Conservation (phyloP, 2,113 vertebrate species). For the Rutilus rutilus region DNA sequence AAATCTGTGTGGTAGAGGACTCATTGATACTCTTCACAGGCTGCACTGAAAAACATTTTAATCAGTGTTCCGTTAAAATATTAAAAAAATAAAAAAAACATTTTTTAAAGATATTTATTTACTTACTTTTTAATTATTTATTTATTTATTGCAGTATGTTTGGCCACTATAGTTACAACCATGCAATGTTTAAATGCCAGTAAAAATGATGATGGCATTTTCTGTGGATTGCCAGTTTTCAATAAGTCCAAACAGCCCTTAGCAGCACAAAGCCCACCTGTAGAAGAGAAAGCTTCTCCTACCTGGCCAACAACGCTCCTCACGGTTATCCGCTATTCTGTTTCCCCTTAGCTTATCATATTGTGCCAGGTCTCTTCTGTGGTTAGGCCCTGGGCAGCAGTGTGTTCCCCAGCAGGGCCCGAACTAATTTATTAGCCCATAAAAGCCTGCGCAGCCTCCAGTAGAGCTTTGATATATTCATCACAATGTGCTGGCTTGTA, state of each 20-base stretch:
- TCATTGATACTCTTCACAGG: background rate
- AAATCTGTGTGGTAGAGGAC: background rate
- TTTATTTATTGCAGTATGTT: background rate
- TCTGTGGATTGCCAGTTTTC: background rate
- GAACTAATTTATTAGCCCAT: slow-evolving; percentile 58
- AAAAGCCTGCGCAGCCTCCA: slow-evolving; percentile 54
- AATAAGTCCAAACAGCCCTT: background rate
- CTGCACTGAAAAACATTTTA: background rate
- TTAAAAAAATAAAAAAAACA: no score
- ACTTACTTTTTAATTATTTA: background rate
- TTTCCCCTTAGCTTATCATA: slow-evolving; percentile 5
- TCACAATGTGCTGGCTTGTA: slow-evolving; percentile 56
- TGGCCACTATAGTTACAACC: background rate
- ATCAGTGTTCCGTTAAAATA: background rate
- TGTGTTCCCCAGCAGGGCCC: slow-evolving; percentile 44
- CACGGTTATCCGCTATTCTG: background rate
- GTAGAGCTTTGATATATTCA: slow-evolving; percentile 62
- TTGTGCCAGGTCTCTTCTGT: slow-evolving; percentile 41
- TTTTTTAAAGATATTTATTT: background rate
- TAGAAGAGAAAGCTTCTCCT: background rate
- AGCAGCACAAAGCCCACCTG: background rate
- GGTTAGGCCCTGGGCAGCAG: slow-evolving; percentile 40
- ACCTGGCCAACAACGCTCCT: slow-evolving; percentile 19
- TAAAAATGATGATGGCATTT: background rate
- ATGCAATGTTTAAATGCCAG: background rate